Evolutionary conservation across 2,113 vertebrate species (phyloP).

Genomic region (Merops nubicus): DNA sequence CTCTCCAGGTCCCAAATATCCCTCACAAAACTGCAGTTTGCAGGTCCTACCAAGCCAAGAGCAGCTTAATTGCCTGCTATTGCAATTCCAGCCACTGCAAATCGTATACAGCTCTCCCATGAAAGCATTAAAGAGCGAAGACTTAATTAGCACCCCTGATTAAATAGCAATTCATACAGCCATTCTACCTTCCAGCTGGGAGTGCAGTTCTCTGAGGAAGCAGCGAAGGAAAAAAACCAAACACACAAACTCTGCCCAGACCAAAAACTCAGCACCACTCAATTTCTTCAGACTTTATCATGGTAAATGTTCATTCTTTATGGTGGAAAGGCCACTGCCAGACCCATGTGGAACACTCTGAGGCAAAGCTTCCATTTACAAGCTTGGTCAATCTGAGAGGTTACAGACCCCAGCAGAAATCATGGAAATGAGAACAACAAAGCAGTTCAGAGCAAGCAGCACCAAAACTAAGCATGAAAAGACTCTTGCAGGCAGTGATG

Average conservation of each 20-base stretch:
- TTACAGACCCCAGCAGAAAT: background rate
- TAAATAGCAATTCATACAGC: slow-evolving; percentile 66
- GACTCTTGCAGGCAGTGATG: background rate
- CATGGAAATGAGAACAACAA: background rate
- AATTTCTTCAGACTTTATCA: background rate
- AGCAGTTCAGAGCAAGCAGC: background rate
- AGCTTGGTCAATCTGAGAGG: background rate
- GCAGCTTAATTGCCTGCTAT: slow-evolving; percentile 20
- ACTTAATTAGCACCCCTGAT: slow-evolving; percentile 70
- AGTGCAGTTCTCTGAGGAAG: background rate
- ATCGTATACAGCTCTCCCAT: slow-evolving; percentile 46
- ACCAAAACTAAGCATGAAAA: background rate
- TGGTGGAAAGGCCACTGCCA: background rate
- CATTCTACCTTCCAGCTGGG: slow-evolving; percentile 27
- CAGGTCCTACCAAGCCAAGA: background rate
- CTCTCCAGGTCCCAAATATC: background rate
- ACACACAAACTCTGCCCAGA: background rate
- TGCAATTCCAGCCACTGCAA: slow-evolving; percentile 36
- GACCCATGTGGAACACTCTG: background rate
- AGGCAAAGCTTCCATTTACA: background rate
- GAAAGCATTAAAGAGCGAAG: slow-evolving; percentile 46
- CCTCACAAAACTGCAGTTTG: background rate
- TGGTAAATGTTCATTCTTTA: background rate
- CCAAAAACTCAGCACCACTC: background rate
- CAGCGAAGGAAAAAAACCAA: background rate